Evolutionary conservation across 2,888 invertebrate genomes (phyloP), one percentile per base, ranked within the genome.

Genomic region (Sphaerophoria rueppellii): DNA sequence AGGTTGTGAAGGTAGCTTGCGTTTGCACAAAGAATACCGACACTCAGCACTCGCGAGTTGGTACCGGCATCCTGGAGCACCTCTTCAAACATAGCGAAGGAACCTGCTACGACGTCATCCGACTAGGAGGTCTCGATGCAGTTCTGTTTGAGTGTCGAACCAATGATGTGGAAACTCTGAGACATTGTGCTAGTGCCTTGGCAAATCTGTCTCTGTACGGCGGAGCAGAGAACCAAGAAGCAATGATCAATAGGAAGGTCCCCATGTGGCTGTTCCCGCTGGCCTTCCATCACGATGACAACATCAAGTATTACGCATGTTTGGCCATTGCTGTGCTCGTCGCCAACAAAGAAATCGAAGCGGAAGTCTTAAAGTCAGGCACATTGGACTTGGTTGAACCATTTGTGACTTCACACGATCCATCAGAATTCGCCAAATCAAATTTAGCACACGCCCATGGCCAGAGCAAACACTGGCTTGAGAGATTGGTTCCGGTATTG

Each of bases 301-400:
- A 98, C 89, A 98, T 98, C 85, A 98, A 98, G 92, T 99, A 99
- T 92, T 99, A 99, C 91, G 99, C 99, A 11, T 99, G 99, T 91
- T 93, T 99, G 89, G 99, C 99, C 40, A 99, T 99, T 87, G 98
- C 99, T 5, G 98, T 98, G 37, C 93, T 99, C 86, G 98, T 98
- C 34, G 98, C 98, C 9, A 99, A 99, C 91, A 98, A 98, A 89
- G 99, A 99, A 93, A 97, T 99, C 88, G 99, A 99, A 93, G 97
- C 98, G 0, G 98, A 97, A 46, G 99, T 99, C 0, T 93, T 97
- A 34, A 97, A 97, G 91, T 98, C 99, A 0, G 99, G 98, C n/a
- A 99, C 99, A 1, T 92, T 99, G 88, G 96, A 98, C 89, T 94
- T 99, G 87, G 98, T 99, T 0, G 98, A 99, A 91, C 99, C 99